Base-by-base conservation (phyloP, 2,888 invertebrate species). In the Pantelozetes paolii region DNA sequence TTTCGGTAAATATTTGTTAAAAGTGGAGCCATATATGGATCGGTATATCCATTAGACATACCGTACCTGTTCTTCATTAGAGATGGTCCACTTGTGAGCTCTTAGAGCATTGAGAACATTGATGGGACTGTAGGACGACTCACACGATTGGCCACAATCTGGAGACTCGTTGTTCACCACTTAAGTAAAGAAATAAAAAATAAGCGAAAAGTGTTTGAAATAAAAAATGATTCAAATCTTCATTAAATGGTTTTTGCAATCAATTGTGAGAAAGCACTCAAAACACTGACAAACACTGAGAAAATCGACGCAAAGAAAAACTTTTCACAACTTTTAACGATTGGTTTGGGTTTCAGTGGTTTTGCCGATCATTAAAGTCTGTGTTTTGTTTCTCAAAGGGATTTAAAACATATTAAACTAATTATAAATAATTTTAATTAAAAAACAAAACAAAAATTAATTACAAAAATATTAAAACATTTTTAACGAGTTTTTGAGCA, bases 1-100 rank as follows among this genome's bases (percentile, higher is more conserved):
- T 71, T 73, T 20, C 9, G 13, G 23, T 28, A 28, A 23, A 57
- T 15, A 57, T 57, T 57, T 26, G 23, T 28, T 2, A 28, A 57
- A 28, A 13, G 57, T 28, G n/a, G n/a, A n/a, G 15, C 32, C n/a
- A 32, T 6, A 28, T 32, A 62, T 32, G 32, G 32, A 62, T 62
- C 62, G 18, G 13, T n/a, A n/a, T n/a, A n/a, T n/a, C n/a, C n/a
- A n/a, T n/a, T n/a, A n/a, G n/a, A n/a, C n/a, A n/a, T n/a, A n/a
- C n/a, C 5, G 11, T 36, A 82, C 82, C 81, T 84, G 84, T 84
- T 96, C 93, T 77, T 92, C 93, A 28, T 89, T 87, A 0, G 92
- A 89, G 78, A 95, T 91, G 67, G 90, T 89, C 94, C 94, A 95
- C 20, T 91, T 89, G 0, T 90, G 86, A 1, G 87, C 85, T 28